A percentile compares a stretch with the other conserved stretches of the same genome.
Evolutionary conservation across 2,113 vertebrate species (phyloP).

Genomic region (Micronycteris hirsuta): DNA sequence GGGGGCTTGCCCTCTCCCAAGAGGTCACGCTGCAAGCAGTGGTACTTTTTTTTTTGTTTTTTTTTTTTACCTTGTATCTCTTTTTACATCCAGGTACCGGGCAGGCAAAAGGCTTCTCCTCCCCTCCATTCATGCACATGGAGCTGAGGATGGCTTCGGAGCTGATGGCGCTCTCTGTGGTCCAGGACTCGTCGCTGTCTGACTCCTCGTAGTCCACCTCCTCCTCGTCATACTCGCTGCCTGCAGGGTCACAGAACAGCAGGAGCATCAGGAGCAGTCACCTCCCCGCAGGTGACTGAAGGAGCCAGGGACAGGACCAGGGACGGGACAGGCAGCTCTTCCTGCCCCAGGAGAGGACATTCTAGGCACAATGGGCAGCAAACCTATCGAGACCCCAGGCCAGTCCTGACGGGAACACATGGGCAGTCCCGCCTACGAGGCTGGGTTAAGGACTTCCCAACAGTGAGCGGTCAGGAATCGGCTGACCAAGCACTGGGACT

Average conservation of each 20-base stretch:
- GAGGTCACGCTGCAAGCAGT: rapidly evolving
- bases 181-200: conserved; percentile 99
- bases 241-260: conserved; percentile 75
- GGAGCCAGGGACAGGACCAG: not conserved
- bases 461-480: rapidly evolving
- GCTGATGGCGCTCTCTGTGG: conserved; percentile 98
- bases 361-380: not conserved
- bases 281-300: not conserved
- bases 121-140: conserved; percentile 98
- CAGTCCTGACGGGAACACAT: too few species aligned
- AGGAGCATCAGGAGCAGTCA: conserved; percentile 33
- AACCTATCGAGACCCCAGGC: rapidly evolving
- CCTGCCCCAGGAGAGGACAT: not conserved
- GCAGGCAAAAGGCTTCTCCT: conserved; percentile 98
- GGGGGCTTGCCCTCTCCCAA: rapidly evolving
- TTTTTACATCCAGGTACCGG: conserved; percentile 98
- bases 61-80: conserved; percentile 92
- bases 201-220: conserved; percentile 98
- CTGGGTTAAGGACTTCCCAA: not conserved
- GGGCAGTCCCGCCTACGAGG: too few species aligned
- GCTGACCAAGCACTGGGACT: not conserved
- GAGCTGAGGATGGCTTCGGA: conserved; percentile 98
- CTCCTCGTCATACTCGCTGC: conserved; percentile 97
- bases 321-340: not conserved
- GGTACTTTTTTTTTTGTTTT: not conserved